These are phyloP conservation scores for Zaprionus lineosus DNA, from an alignment of 2,888 invertebrate genomes.

Conservation along the genomic window DNA sequence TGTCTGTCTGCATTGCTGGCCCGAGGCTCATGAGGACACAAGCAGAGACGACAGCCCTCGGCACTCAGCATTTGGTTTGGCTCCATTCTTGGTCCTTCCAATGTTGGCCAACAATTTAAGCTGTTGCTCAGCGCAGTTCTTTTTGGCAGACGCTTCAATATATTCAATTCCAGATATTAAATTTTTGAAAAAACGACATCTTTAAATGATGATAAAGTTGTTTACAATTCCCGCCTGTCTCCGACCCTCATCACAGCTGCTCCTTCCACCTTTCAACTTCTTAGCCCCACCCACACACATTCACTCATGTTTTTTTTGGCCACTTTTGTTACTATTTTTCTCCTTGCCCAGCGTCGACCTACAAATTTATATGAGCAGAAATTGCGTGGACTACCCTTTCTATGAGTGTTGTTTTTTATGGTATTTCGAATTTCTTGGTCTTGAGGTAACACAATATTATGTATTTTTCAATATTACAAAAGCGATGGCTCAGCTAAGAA, in stretches of 20 bases:
- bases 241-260: too few relatives aligned
- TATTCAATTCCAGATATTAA: constrained; percentile 18
- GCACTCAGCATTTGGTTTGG: constrained; percentile 6
- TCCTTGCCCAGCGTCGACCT: constrained; percentile 14
- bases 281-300: too few relatives aligned
- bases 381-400: constrained; percentile 27
- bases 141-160: too few relatives aligned
- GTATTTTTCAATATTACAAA: too few relatives aligned
- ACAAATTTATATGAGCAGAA: constrained; percentile 45
- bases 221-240: too few relatives aligned
- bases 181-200: too few relatives aligned
- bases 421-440: too few relatives aligned
- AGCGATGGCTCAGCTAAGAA: too few relatives aligned
- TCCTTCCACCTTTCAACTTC: too few relatives aligned
- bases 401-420: too few relatives aligned
- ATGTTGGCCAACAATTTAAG: constrained; percentile 41
- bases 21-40: constrained; percentile 15
- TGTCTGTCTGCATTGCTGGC: neutral
- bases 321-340: neutral
- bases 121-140: too few relatives aligned
- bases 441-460: too few relatives aligned
- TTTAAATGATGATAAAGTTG: constrained; percentile 21
- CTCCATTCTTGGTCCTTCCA: neutral
- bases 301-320: neutral
- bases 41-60: constrained; percentile 13